These are phyloP conservation scores for Kryphioiulus occultus DNA, from an alignment of 2,888 invertebrate genomes.

Conservation along the genomic window DNA sequence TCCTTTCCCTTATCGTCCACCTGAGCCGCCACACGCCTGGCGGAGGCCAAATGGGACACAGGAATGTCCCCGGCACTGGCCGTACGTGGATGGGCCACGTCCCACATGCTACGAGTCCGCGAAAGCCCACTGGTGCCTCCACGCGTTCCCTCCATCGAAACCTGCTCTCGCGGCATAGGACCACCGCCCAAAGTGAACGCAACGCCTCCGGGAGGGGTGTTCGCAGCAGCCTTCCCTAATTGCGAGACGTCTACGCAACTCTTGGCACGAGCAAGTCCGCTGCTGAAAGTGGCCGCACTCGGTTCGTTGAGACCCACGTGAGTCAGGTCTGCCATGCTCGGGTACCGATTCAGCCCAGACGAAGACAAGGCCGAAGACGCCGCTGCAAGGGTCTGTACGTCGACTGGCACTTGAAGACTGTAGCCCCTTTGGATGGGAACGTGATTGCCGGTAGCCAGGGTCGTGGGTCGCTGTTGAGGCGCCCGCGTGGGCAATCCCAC, in stretches of 20 bases:
- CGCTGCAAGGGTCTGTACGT: not conserved
- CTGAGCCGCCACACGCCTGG: not conserved
- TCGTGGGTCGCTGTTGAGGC: not conserved
- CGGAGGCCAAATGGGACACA: conserved; percentile 7
- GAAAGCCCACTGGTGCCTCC: conserved; percentile 10
- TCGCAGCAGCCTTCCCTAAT: conserved; percentile 16
- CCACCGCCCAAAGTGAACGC: not conserved
- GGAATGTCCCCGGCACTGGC: conserved; percentile 51
- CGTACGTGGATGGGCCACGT: conserved; percentile 50
- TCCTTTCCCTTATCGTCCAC: not conserved
- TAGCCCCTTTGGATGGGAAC: not conserved
- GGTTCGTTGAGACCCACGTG: conserved; percentile 44
- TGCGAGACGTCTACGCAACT: conserved; percentile 54
- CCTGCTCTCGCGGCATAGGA: not conserved
- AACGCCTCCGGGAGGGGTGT: not conserved
- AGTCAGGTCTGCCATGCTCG: conserved; percentile 50
- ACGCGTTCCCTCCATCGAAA: no score
- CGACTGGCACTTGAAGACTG: conserved; percentile 43
- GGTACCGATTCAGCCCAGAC: conserved; percentile 45
- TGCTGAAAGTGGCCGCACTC: not conserved
- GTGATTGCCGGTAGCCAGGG: not conserved
- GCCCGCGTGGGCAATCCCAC: conserved; percentile 2
- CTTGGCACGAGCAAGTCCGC: conserved; percentile 51
- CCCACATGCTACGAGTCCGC: conserved; percentile 54
- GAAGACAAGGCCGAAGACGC: not conserved